These are phyloP conservation scores for Brenthis ino DNA, from an alignment of 2,888 invertebrate species.

Conservation along the genomic window DNA sequence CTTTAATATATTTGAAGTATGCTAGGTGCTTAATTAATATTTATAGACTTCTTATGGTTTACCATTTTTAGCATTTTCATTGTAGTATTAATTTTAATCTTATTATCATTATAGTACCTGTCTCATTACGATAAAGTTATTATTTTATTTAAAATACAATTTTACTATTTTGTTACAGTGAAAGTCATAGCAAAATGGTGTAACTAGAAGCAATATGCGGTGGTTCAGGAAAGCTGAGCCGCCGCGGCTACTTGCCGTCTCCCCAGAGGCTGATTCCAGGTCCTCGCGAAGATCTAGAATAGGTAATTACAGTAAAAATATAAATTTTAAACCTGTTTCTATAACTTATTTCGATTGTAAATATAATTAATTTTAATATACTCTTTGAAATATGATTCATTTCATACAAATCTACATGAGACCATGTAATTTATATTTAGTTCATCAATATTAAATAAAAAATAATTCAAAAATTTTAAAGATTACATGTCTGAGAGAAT, in stretches of 20 bases:
- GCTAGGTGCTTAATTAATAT: not conserved
- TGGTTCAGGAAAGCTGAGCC: constrained; percentile 88
- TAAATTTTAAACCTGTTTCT: no score
- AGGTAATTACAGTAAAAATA: constrained; percentile 52
- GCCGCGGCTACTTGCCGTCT: constrained; percentile 86
- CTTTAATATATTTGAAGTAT: no score
- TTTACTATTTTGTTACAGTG: constrained; percentile 42
- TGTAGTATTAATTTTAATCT: not conserved
- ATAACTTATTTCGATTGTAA: no score
- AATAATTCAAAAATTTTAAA: no score
- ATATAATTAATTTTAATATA: no score
- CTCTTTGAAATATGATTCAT: no score
- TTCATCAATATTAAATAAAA: no score
- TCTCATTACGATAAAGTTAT: not conserved
- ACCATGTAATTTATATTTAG: no score
- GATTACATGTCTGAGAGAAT: no score
- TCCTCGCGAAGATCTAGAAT: constrained; percentile 70
- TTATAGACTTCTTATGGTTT: constrained; percentile 11
- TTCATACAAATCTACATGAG: no score
- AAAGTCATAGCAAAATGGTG: constrained; percentile 34
- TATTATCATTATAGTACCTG: not conserved
- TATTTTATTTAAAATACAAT: not conserved
- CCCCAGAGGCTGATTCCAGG: constrained; percentile 81
- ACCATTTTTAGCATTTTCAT: not conserved
- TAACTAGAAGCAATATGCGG: constrained; percentile 78